A percentile compares a stretch with the other conserved stretches of the same genome.
phyloP scores from a whole-genome alignment of 1,140 invertebrate genomes.

The Apolygus lucorum region DNA sequence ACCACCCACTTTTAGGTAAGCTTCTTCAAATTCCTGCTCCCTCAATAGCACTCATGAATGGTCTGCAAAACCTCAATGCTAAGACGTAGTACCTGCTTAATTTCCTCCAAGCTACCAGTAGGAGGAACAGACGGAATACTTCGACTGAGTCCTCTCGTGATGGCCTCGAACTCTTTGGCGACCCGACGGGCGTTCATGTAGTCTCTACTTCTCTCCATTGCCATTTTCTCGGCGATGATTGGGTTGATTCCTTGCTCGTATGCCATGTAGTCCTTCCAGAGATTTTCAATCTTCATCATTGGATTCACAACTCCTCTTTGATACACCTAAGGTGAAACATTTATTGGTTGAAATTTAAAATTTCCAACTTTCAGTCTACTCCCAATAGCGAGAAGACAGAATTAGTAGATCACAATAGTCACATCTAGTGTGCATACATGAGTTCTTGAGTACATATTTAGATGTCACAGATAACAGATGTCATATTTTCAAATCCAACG shows the following conservation, averaged over 20 bases:
- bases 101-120: slow-evolving; percentile 79
- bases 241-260: slow-evolving; percentile 93
- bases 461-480: no score
- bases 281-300: slow-evolving; percentile 91
- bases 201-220: slow-evolving; percentile 80
- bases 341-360: no score
- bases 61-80: neutral
- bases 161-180: slow-evolving; percentile 92
- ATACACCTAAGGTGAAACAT: slow-evolving; percentile 65
- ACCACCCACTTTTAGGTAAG: no score
- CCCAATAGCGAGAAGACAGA: no score
- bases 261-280: slow-evolving; percentile 93
- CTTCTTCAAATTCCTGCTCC: no score
- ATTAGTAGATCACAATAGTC: no score
- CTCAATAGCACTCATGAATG: no score
- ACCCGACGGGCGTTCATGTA: slow-evolving; percentile 96
- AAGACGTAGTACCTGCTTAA: slow-evolving; percentile 83
- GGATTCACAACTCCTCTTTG: slow-evolving; percentile 92
- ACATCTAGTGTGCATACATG: no score
- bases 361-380: no score
- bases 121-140: slow-evolving; percentile 91
- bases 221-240: slow-evolving; percentile 92
- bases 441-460: no score
- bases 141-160: slow-evolving; percentile 88
- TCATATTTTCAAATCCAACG: no score